These are phyloP conservation scores for Merluccius polli DNA, from an alignment of 2,797 vertebrate genomes.

Conservation along the genomic window DNA sequence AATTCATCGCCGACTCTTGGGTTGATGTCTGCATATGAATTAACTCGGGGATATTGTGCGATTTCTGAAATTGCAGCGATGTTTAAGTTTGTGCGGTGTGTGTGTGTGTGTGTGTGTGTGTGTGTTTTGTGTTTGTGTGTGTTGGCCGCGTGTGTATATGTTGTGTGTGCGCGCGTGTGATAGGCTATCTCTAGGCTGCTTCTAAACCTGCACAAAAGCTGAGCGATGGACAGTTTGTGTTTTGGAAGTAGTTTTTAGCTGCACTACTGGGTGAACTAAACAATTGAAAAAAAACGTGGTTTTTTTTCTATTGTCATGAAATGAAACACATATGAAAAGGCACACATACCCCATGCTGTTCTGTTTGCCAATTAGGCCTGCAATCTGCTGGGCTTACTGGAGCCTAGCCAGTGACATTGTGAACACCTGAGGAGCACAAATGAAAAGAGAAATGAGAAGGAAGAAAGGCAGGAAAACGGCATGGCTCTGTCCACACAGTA, in stretches of 20 bases:
- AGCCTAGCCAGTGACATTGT: constrained; percentile 17
- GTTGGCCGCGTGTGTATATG: constrained; percentile 29
- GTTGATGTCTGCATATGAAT: constrained; percentile 66
- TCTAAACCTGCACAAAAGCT: constrained; percentile 23
- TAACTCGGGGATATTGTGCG: constrained; percentile 56
- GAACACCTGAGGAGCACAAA: constrained; percentile 20
- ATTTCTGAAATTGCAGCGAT: constrained; percentile 61
- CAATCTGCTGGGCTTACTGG: constrained; percentile 30
- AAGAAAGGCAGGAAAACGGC: constrained; percentile 6
- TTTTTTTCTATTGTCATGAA: constrained; percentile 26
- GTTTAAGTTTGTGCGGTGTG: constrained; percentile 43
- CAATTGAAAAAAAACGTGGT: constrained; percentile 5
- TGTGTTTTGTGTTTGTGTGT: no score
- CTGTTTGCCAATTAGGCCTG: constrained; percentile 37
- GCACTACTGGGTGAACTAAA: constrained; percentile 16
- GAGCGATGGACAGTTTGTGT: constrained; percentile 41
- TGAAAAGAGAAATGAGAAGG: constrained; percentile 6
- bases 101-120: constrained; percentile 47
- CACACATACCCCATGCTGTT: constrained; percentile 25
- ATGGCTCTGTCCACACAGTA: neutral
- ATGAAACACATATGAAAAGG: constrained; percentile 6
- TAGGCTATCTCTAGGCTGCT: constrained; percentile 34
- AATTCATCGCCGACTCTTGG: constrained; percentile 63
- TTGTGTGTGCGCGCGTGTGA: constrained; percentile 44
- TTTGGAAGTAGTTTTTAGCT: constrained; percentile 30